Percentiles rank a stretch among this genome's conserved stretches.
phyloP scores from a whole-genome alignment of 2,888 invertebrate species.

The Orthosia gothica region DNA sequence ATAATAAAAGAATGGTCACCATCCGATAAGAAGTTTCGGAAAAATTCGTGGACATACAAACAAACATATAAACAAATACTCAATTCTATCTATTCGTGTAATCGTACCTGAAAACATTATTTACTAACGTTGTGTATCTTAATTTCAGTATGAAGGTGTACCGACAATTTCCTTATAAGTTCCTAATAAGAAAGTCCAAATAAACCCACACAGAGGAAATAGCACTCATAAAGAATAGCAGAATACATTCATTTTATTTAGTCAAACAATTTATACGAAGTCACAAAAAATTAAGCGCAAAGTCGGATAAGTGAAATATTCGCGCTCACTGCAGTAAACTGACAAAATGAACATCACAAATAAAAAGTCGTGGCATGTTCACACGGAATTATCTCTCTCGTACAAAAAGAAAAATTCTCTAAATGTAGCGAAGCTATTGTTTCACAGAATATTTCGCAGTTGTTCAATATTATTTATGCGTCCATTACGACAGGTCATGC shows the following conservation, averaged over 20 bases:
- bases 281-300: constrained; percentile 39
- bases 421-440: constrained; percentile 59
- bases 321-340: constrained; percentile 55
- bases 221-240: not conserved
- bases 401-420: constrained; percentile 47
- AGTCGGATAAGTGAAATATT: constrained; percentile 57
- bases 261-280: constrained; percentile 32
- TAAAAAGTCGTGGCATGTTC: constrained; percentile 54
- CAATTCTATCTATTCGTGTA: too few species aligned
- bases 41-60: too few species aligned
- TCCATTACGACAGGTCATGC: constrained; percentile 54
- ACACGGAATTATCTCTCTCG: constrained; percentile 51
- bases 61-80: too few species aligned
- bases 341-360: constrained; percentile 50
- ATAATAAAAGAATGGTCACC: too few species aligned
- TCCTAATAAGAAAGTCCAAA: too few species aligned
- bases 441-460: constrained; percentile 52
- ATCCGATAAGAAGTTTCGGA: too few species aligned
- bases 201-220: not conserved
- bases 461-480: constrained; percentile 59
- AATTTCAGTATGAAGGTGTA: too few species aligned
- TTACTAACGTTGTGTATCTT: not conserved
- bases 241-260: constrained; percentile 21
- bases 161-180: too few species aligned
- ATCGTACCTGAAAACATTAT: not conserved